A percentile compares a stretch with the other conserved stretches of the same genome.
Conservation (phyloP, 2,888 invertebrate species). For the Sesia apiformis region DNA sequence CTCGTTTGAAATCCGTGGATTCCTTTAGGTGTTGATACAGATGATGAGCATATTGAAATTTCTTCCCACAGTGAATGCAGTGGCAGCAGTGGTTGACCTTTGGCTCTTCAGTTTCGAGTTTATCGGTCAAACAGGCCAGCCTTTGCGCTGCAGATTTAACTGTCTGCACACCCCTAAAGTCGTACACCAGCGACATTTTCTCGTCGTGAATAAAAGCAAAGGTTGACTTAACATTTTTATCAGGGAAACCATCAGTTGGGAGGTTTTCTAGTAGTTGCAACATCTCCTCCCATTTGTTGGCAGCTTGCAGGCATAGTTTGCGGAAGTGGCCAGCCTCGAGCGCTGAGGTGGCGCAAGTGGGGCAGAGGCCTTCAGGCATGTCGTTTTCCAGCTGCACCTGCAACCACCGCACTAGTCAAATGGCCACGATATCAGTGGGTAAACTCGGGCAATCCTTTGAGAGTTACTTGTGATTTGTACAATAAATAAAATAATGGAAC, state of each 20-base stretch:
- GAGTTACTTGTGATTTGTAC: no score
- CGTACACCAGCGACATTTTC: constrained; percentile 24
- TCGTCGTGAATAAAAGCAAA: constrained; percentile 29
- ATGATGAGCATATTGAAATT: constrained; percentile 32
- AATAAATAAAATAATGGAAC: no score
- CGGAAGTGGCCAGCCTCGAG: constrained; percentile 44
- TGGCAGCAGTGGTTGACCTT: constrained; percentile 16
- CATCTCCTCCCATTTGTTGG: constrained; percentile 32
- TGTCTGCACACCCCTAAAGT: constrained; percentile 5
- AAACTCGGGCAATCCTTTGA: no score
- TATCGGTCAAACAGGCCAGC: constrained; percentile 7
- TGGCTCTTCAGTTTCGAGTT: not conserved
- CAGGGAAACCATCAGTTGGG: constrained; percentile 12
- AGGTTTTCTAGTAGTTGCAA: constrained; percentile 30
- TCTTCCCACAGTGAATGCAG: constrained; percentile 46
- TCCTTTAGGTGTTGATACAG: constrained; percentile 47
- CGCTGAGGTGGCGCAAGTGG: constrained; percentile 35
- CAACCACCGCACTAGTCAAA: constrained; percentile 55
- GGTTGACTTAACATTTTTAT: constrained; percentile 12
- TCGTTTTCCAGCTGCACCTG: constrained; percentile 48
- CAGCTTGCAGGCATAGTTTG: constrained; percentile 31
- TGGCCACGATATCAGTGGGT: constrained; percentile 27
- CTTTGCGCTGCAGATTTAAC: constrained; percentile 6
- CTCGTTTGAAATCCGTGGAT: constrained; percentile 39
- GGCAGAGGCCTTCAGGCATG: constrained; percentile 50